Conservation (phyloP, 2,888 invertebrate genomes). For the Diaperis boleti region DNA sequence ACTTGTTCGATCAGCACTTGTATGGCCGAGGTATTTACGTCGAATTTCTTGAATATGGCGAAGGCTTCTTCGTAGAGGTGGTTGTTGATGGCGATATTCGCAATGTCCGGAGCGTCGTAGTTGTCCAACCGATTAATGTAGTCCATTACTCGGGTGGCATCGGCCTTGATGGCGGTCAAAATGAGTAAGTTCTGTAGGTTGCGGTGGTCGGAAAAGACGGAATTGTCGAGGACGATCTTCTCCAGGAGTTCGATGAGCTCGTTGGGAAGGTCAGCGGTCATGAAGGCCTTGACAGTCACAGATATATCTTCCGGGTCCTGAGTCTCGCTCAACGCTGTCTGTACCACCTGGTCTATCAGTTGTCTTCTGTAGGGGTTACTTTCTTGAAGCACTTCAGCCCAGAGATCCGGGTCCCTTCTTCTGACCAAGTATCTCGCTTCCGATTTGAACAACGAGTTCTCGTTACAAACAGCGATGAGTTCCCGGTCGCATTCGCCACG, state of each 20-base stretch:
- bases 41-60: conserved; percentile 99
- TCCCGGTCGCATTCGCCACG: conserved; percentile 98
- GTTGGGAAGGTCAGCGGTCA: conserved; percentile 99
- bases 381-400: conserved; percentile 95
- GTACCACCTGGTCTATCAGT: conserved; percentile 95
- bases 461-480: conserved; percentile 98
- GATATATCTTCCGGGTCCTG: conserved; percentile 99
- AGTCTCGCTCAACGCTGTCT: conserved; percentile 98
- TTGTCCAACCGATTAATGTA: conserved; percentile 99
- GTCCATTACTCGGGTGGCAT: conserved; percentile 98
- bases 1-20: conserved; percentile 97
- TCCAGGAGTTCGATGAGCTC: conserved; percentile 98
- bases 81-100: conserved; percentile 98
- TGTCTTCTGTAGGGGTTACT: conserved; percentile 91
- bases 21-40: conserved; percentile 99
- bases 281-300: conserved; percentile 99
- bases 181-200: conserved; percentile 98
- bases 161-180: conserved; percentile 98
- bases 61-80: conserved; percentile 99
- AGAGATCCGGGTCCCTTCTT: conserved; percentile 93
- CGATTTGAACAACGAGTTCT: conserved; percentile 99
- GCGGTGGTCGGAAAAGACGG: conserved; percentile 98
- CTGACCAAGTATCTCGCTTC: conserved; percentile 97
- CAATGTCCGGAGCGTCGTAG: conserved; percentile 99
- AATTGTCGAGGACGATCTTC: conserved; percentile 98